A percentile compares a stretch with the other conserved stretches of the same genome.
Evolutionary conservation across 2,113 vertebrate genomes (phyloP).

Genomic region (Microtus pennsylvanicus): DNA sequence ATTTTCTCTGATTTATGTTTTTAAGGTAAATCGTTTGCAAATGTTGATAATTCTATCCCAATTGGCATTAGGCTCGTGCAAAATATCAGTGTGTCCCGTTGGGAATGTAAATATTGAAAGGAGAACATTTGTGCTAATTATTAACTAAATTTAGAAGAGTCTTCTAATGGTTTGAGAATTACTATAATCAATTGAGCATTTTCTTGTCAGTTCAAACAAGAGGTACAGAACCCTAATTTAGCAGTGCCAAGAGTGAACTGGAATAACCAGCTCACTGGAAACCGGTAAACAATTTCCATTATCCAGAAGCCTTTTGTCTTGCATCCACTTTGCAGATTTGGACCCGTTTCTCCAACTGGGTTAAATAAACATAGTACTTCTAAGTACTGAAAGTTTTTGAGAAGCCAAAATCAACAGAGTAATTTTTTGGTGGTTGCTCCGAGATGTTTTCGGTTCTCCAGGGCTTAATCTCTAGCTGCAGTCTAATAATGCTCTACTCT

Average conservation of each 20-base stretch:
- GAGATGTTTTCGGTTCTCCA: neutral
- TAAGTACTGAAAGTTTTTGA: neutral
- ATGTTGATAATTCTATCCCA: neutral
- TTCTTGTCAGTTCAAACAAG: slow-evolving; percentile 30
- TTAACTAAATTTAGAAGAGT: slow-evolving; percentile 53
- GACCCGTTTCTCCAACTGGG: neutral
- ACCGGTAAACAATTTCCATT: neutral
- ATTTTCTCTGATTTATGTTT: slow-evolving; percentile 41
- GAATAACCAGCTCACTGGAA: neutral
- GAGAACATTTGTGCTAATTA: slow-evolving; percentile 56
- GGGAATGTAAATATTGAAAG: slow-evolving; percentile 60
- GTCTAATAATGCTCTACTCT: neutral
- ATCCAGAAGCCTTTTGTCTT: neutral
- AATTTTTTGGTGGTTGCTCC: neutral
- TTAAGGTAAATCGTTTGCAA: slow-evolving; percentile 43
- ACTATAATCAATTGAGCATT: slow-evolving; percentile 26
- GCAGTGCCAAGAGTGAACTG: neutral
- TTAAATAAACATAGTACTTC: slow-evolving; percentile 33
- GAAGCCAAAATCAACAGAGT: neutral
- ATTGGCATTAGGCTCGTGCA: slow-evolving; percentile 4
- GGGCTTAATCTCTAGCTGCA: neutral
- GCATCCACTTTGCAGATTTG: slow-evolving; percentile 17
- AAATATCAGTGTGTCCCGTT: slow-evolving; percentile 18
- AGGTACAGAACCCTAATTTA: neutral
- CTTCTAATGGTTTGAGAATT: slow-evolving; percentile 45